Percentiles rank a stretch among this genome's conserved stretches.
Evolutionary conservation across 1,140 invertebrate species (phyloP).

Genomic region (Trissolcus basalis): DNA sequence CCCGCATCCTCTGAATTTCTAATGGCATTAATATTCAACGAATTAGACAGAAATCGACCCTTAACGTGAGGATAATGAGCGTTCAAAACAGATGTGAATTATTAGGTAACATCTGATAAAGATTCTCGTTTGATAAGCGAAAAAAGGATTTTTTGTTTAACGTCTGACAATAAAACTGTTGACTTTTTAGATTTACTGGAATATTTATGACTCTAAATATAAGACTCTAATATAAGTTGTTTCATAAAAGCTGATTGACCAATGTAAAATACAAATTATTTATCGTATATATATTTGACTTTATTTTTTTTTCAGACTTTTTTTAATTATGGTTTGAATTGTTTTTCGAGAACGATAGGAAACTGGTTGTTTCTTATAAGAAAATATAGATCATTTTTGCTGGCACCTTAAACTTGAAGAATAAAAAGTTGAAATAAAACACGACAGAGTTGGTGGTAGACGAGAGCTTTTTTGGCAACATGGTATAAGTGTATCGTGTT

Average conservation of each 20-base stretch:
- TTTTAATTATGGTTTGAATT: no score
- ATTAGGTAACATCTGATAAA: constrained; percentile 30
- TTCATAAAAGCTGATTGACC: no score
- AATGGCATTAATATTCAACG: constrained; percentile 42
- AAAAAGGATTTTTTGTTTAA: no score
- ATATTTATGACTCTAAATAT: no score
- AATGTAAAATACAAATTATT: no score
- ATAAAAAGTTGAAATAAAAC: constrained; percentile 36
- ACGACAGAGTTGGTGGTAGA: neutral
- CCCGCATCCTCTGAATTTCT: constrained; percentile 27
- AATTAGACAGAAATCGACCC: constrained; percentile 33
- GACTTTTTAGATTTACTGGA: no score
- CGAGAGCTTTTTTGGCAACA: constrained; percentile 46
- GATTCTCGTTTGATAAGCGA: constrained; percentile 2
- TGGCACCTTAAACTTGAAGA: constrained; percentile 14
- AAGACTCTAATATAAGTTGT: no score
- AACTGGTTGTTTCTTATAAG: constrained; percentile 7
- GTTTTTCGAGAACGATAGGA: no score
- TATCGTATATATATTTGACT: no score
- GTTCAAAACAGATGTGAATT: constrained; percentile 28
- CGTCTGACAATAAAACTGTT: no score
- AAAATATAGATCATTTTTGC: constrained; percentile 6
- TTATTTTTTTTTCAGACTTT: no score
- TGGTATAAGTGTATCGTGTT: constrained; percentile 37
- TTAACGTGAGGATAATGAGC: constrained; percentile 23